These are phyloP conservation scores for human DNA, from an alignment of 2,113 vertebrate species.

Conservation along the genomic window GRCh38 chrX:132743001-132743500, in stretches of 20 bases:
- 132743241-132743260: not conserved
- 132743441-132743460: not conserved
- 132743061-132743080: not conserved
- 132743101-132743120: not conserved
- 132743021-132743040: not conserved
- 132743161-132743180: not conserved
- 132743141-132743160: not conserved
- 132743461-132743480: not conserved
- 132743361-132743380: not conserved
- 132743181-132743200: not conserved
- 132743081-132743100: not conserved
- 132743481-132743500: not conserved
- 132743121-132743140: slow-evolving; percentile 1
- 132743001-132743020: not conserved
- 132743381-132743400: not conserved
- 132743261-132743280: not conserved
- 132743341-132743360: not conserved
- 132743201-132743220: not conserved
- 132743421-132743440: not conserved
- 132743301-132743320: not conserved
- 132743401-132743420: not conserved
- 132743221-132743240: not conserved
- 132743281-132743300: not conserved
- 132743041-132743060: not conserved
- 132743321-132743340: not conserved